Percentiles rank a stretch among this genome's conserved stretches.
These are phyloP conservation scores for Illadopsis cleaveri DNA, from an alignment of 2,113 vertebrate species.

Conservation along the genomic window DNA sequence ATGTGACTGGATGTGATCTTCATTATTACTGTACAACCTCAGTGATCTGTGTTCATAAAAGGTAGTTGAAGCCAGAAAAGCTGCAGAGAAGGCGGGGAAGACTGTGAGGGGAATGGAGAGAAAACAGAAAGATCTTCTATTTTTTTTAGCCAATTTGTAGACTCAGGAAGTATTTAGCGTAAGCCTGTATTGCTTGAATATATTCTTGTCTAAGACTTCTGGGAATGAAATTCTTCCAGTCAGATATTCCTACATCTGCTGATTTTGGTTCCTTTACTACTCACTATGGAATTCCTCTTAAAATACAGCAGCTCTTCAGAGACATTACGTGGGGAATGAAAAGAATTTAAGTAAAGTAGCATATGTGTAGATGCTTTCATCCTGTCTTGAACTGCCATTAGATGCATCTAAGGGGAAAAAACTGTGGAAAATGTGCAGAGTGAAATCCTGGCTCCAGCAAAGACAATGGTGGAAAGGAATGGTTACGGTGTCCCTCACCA, in stretches of 20 bases:
- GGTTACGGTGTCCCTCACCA: background rate
- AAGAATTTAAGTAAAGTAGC: slow-evolving; percentile 34
- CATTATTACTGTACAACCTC: background rate
- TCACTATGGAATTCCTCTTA: slow-evolving; percentile 31
- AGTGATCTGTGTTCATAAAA: background rate
- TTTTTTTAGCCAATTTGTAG: background rate
- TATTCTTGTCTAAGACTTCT: background rate
- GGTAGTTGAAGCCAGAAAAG: background rate
- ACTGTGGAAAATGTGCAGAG: background rate
- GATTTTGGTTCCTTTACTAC: slow-evolving; percentile 10
- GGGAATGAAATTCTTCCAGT: background rate
- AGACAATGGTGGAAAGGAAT: background rate
- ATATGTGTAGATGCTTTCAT: background rate
- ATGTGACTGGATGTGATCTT: background rate
- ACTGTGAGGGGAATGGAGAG: background rate
- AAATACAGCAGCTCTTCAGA: background rate
- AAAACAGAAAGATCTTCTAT: background rate
- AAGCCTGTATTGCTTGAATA: background rate
- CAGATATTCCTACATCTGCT: slow-evolving; percentile 6
- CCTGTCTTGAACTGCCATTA: slow-evolving; percentile 1
- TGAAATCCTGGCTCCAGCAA: background rate
- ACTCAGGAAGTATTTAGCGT: background rate
- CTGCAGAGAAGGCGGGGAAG: background rate
- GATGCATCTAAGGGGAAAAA: slow-evolving; percentile 3
- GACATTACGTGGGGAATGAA: background rate